Base-by-base conservation (phyloP, 2,797 vertebrate species). In the Hippoglossus hippoglossus region DNA sequence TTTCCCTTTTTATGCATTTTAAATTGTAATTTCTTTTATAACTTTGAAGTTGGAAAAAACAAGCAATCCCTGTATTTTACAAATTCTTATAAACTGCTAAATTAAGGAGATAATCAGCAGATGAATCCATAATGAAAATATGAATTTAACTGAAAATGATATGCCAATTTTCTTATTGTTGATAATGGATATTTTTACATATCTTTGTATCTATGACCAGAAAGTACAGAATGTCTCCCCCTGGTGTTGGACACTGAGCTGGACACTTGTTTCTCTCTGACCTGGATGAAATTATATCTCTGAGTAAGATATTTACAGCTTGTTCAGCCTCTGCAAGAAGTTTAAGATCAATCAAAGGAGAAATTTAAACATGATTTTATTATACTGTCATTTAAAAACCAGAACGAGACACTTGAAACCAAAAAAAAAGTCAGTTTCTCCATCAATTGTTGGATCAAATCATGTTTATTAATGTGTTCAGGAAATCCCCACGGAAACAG, bases 401-500 rank as follows among this genome's bases (percentile, higher is more conserved):
- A 4, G 12, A 10, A 13, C 0, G 12, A 31, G 28, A 31, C 26
- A 28, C 28, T 31, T 31, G 28, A 46, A 46, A 19, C 18, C 5
- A 46, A 46, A 19, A 13, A 46, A 46, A 34, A 39, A 34, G 15
- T 19, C 13, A 1, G 1, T 22, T 6, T 59, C 26, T 25, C 28
- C 44, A 47, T 52, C 3, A 21, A 50, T 46, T 9, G 75, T 92
- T 90, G 89, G 92, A 92, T 92, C 89, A 90, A 93, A 91, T 92
- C 90, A 92, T 86, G 90, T 92, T 93, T 93, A 91, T 92, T 93
- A 89, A 92, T 92, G 91, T 92, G 91, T 92, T 92, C 84, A 93
- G 89, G 89, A 93, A 91, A 92, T 86, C 91, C 92, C 91, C 90
- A 89, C 88, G 86, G 86, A 91, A 91, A 93, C 89, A 85, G 88